Evolutionary conservation across 2,113 vertebrate species (phyloP), one percentile per base, ranked within the genome.

Genomic region (Nibea albiflora): DNA sequence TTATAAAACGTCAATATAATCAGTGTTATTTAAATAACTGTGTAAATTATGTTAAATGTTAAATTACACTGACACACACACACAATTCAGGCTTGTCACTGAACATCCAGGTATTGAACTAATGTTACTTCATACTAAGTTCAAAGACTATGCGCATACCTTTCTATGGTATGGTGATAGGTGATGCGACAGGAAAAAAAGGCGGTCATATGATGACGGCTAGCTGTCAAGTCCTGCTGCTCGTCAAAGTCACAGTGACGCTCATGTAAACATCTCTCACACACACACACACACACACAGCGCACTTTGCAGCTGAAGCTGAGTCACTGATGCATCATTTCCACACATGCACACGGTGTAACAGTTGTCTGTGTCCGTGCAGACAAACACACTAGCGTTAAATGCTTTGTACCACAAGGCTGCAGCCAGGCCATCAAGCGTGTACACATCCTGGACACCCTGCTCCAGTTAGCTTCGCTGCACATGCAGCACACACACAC

Each of bases 381-480:
- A 66, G 46, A 69, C 19, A 19, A 57, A 71, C 42, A 72, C 72
- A 71, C 50, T 20, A 47, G 78, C 5, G 8, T 80, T 70, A 58
- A 78, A 72, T 44, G 66, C 78, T 78, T 67, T 80, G 64, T 53
- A 81, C 83, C 70, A 84, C 76, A 77, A 66, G 79, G 83, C 80
- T 85, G 75, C 85, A 84, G 83, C 71, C 86, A 20, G 78, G 77
- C 88, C 54, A 54, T 88, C 74, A 87, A 88, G 89, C 87, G 75
- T 90, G 79, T 79, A 81, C 17, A 69, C 76, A 90, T 85, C 77
- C 78, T 75, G 89, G 76, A 92, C 83, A 78, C 83, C 78, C 86
- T 92, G 91, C 90, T 92, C 92, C 82, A 91, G 89, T 94, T 94
- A 90, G 86, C 92, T 88, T 78, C 74, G n/a, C 71, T 90, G 87